Evolutionary conservation across 2,888 invertebrate genomes (phyloP), one percentile per base, ranked within the genome.

Genomic region (Eulithis testata): DNA sequence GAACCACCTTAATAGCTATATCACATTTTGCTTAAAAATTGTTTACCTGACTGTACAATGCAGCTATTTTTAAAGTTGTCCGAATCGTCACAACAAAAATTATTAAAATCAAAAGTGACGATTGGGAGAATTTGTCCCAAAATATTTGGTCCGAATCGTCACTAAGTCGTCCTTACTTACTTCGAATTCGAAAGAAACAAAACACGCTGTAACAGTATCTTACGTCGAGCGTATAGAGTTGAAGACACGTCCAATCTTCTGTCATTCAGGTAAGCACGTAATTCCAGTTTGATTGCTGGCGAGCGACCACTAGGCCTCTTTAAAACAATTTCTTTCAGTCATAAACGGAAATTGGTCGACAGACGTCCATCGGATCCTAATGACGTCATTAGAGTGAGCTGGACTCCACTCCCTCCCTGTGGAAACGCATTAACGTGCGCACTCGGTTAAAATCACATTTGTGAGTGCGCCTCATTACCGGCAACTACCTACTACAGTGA

Each of bases 391-490:
- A 65, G 53, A 37, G 37, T 31, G 14, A 12, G n/a, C 37, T 37
- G 49, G 49, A 27, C 27, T 52, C 56, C 52, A 54, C 63, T 54
- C 59, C 21, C 31, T 31, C 31, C 6, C 58, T 21, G 60, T 40
- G 50, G 62, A 37, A 43, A 54, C 57, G 54, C 63, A 61, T 59
- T 56, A 60, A 50, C 58, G 60, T 53, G 58, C 55, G 45, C 69
- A 63, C n/a, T 63, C 66, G 66, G 69, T 66, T 66, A 65, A 58
- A 61, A 55, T 63, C 43, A 57, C 60, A 67, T 67, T 67, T 63
- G 67, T 62, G 63, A 40, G 60, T 40, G 44, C 47, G 60, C 31
- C 65, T 67, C 67, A 67, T 67, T 66, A 70, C 63, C 45, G 12
- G 21, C 60, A 8, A 8, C 40, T 40, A 40, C 8, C 40, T 8